Conservation (phyloP, 2,113 vertebrate genomes). For the Willisornis vidua region DNA sequence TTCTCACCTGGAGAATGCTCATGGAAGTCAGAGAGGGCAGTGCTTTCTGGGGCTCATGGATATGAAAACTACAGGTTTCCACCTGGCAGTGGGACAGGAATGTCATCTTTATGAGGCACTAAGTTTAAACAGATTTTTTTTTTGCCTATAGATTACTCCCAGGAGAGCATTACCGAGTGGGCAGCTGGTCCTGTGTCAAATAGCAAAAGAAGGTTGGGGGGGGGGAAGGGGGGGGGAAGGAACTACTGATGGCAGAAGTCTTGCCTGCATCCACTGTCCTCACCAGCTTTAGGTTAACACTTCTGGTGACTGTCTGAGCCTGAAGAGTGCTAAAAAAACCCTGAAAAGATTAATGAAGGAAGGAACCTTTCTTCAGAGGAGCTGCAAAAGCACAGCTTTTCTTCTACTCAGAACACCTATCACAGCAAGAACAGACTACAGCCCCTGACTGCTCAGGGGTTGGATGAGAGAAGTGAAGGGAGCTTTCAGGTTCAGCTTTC, state of each 20-base stretch:
- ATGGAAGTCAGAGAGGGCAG: background rate
- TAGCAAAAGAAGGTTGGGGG: background rate
- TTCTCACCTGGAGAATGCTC: background rate
- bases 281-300: background rate
- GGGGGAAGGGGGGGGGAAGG: background rate
- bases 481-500: background rate
- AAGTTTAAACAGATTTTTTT: constrained; percentile 39
- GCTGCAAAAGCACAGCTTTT: background rate
- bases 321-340: background rate
- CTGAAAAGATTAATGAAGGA: background rate
- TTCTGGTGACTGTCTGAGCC: background rate
- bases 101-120: constrained; percentile 46
- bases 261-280: background rate
- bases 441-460: background rate
- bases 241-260: background rate
- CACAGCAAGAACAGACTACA: background rate
- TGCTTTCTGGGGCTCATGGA: background rate
- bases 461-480: no score
- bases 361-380: background rate
- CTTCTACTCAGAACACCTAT: background rate
- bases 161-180: constrained; percentile 3
- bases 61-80: constrained; percentile 19
- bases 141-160: constrained; percentile 27
- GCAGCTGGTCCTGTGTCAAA: constrained; percentile 15
- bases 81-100: constrained; percentile 19